Evolutionary conservation across 2,797 vertebrate genomes (phyloP).

Genomic region (Nyctalus aviator): DNA sequence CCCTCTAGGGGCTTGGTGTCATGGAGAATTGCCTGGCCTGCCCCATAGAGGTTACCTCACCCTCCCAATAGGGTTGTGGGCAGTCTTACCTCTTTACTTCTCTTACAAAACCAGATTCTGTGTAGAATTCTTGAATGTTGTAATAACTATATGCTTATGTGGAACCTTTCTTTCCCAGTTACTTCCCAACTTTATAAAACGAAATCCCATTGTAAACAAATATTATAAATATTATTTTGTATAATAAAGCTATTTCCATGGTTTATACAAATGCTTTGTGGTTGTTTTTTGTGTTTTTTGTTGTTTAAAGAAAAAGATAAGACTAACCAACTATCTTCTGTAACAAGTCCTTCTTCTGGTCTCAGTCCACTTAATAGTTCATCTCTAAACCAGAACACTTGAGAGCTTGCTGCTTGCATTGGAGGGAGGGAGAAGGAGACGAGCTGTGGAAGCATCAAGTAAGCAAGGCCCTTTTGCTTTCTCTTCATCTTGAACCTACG

Average conservation of each 20-base stretch:
- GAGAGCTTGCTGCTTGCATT: not conserved
- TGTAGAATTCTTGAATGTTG: conserved; percentile 31
- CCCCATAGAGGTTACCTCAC: conserved; percentile 3
- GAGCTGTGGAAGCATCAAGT: not conserved
- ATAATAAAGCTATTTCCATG: conserved; percentile 73
- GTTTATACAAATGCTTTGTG: conserved; percentile 59
- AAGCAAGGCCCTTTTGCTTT: not conserved
- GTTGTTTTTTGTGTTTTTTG: conserved; percentile 57
- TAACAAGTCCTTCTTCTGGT: conserved; percentile 23
- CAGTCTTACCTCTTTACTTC: not conserved
- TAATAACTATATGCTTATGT: not conserved
- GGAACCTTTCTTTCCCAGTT: conserved; percentile 33
- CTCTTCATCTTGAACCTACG: not conserved
- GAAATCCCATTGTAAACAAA: conserved; percentile 50
- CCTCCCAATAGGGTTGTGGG: not conserved
- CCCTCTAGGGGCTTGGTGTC: not conserved
- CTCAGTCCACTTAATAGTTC: not conserved
- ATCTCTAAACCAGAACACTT: not conserved
- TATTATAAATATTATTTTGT: conserved; percentile 40
- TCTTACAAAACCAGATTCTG: not conserved
- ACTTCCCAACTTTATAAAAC: conserved; percentile 23
- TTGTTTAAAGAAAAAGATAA: conserved; percentile 38
- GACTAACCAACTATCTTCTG: not conserved
- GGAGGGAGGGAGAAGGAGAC: not conserved
- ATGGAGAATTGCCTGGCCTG: not conserved